Base-by-base conservation (phyloP, 2,888 invertebrate species). In the Trichacis sp. region DNA sequence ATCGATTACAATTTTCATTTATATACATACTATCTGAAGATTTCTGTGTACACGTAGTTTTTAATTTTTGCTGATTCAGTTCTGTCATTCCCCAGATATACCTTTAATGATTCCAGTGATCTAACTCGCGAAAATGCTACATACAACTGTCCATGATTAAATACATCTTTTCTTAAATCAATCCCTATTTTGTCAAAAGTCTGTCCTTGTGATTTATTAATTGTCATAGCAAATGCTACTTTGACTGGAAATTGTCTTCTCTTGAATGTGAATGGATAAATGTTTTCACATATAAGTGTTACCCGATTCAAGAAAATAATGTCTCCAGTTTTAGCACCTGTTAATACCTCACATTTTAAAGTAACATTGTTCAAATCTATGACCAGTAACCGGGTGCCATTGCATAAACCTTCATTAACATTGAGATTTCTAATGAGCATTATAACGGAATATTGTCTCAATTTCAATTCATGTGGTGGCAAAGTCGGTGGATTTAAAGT, bases 181-280 rank as follows among this genome's bases (percentile, higher is more conserved):
- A 69, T 19, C 18, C 50, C 49, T n/a, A n/a, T n/a, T n/a, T n/a
- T n/a, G n/a, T n/a, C n/a, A n/a, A n/a, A n/a, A n/a, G n/a, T n/a
- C n/a, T 65, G 64, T 29, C 67, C 60, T 52, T 68, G 64, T 1
- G 56, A 55, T 46, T 70, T 65, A 45, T 70, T 70, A n/a, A 70
- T 70, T 1, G 64, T 70, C 63, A 68, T 60, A 0, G 60, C 62
- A 50, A 70, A 68, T 33, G 64, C 64, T 33, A 70, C 9, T 57
- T 68, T 65, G 1, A 68, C 46, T 9, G 68, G 58, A 50, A 65
- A 70, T 48, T 68, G 58, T 29, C 66, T n/a, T 29, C 57, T 48
- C 49, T 46, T 53, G 15, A 64, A 53, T 2, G 24, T 50, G 29
- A 59, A 63, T 1, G 51, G 56, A 20, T 46, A 60, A 24, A 45